Evolutionary conservation across 2,113 vertebrate species (phyloP).

Genomic region (Mirounga angustirostris): DNA sequence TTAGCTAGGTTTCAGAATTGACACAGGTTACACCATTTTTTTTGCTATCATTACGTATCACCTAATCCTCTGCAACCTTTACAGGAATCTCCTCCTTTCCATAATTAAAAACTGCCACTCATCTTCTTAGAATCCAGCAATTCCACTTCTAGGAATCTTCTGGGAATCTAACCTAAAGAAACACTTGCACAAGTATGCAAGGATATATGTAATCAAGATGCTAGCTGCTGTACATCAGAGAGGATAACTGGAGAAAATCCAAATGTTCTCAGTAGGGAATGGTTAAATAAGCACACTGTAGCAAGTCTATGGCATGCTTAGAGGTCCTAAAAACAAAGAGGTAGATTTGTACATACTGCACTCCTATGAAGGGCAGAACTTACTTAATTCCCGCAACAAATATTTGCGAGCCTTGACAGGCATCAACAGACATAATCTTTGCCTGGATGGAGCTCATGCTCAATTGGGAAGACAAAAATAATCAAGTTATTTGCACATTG

Average conservation of each 20-base stretch:
- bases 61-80: not conserved
- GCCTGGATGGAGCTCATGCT: not conserved
- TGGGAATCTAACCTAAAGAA: constrained; percentile 22
- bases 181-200: not conserved
- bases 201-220: not conserved
- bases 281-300: not conserved
- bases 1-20: not conserved
- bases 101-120: not conserved
- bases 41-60: not conserved
- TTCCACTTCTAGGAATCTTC: constrained; percentile 41
- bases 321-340: not conserved
- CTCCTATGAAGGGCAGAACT: not conserved
- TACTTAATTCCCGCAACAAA: not conserved
- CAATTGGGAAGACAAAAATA: not conserved
- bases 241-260: not conserved
- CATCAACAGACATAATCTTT: not conserved
- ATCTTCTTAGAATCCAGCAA: constrained; percentile 28
- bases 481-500: not conserved
- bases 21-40: not conserved
- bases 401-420: not conserved
- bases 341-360: not conserved
- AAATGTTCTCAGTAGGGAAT: not conserved
- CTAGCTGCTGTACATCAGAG: not conserved
- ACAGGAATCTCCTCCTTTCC: not conserved
- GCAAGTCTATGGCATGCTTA: not conserved